A percentile compares a stretch with the other conserved stretches of the same genome.
Evolutionary conservation across 2,113 vertebrate species (phyloP).

Genomic region (Numenius arquata): DNA sequence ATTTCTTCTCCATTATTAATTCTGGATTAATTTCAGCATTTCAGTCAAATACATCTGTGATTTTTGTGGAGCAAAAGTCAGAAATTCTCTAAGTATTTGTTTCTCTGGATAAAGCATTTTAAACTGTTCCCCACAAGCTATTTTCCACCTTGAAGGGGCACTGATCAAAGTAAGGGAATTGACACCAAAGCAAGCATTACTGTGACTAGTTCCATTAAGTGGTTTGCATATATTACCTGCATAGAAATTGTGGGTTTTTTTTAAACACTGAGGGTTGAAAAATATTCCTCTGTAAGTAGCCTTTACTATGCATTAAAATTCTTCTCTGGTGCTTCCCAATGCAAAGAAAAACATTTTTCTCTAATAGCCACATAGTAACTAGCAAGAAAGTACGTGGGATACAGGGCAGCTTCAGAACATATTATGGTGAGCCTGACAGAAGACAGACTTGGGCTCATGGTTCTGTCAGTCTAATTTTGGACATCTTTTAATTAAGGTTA

Average conservation of each 20-base stretch:
- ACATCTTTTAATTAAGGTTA: conserved; percentile 27
- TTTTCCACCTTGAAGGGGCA: background rate
- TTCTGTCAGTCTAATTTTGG: conserved; percentile 29
- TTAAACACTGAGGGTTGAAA: background rate
- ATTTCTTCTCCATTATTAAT: background rate
- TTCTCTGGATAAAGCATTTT: background rate
- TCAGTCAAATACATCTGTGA: background rate
- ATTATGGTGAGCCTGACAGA: background rate
- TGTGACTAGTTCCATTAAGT: background rate
- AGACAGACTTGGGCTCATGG: background rate
- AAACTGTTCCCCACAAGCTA: background rate
- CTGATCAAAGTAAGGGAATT: background rate
- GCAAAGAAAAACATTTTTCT: background rate
- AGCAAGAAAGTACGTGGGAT: background rate
- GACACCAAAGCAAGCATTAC: background rate
- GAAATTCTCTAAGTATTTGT: background rate
- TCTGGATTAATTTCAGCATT: background rate
- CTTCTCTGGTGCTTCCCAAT: background rate
- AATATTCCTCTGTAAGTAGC: background rate
- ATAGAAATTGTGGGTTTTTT: background rate
- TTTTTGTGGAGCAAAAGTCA: background rate
- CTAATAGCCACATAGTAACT: background rate
- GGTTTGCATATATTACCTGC: background rate
- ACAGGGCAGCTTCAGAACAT: background rate
- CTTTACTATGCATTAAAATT: background rate